Base-by-base conservation (phyloP, 2,797 vertebrate genomes). In the Rhinoraja longicauda region DNA sequence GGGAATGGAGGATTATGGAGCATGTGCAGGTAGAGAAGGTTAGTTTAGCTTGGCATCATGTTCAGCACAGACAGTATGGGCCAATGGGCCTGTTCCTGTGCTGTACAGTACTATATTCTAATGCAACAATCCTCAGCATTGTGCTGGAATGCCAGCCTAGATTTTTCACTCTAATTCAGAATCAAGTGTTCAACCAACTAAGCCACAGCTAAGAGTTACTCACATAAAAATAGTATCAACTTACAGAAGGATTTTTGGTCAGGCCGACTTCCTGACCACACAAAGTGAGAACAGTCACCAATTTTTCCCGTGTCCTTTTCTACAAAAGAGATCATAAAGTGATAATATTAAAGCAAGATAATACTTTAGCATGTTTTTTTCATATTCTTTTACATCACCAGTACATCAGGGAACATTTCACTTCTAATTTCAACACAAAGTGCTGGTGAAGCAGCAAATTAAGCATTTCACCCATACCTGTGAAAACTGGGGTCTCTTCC, bases 191-290 rank as follows among this genome's bases (percentile, higher is more conserved):
- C 21, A 72, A 72, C 21, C 70, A 72, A 72, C 19, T 72, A 70
- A 72, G 0, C 15, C 64, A 67, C 64, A 19, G 64, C 13, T 67
- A 67, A 67, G 64, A 86, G 13, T 59, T 86, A 32, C 24, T 90
- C 3, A 36, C 90, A 91, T 73, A 53, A 73, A 91, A 13, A 91
- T 73, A 53, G 36, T 91, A 91, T 17, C 90, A 93, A 96, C 98
- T 98, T 96, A 99, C 99, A 59, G 99, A 99, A 92, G 99, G 99
- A 93, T 99, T 99, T 97, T 99, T 99, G 94, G 98, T 99, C 93
- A 99, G 97, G 94, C 98, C 98, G 92, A 99, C 98, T 96, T 99
- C 98, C 96, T 99, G 98, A 94, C 98, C 99, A 94, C 98, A 99
- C 0, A 99, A 96, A 93, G 98, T 98, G 93, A 99, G 97, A 93